These are phyloP conservation scores for Dolichopus griseipennis DNA, from an alignment of 2,888 invertebrate genomes.

Conservation along the genomic window DNA sequence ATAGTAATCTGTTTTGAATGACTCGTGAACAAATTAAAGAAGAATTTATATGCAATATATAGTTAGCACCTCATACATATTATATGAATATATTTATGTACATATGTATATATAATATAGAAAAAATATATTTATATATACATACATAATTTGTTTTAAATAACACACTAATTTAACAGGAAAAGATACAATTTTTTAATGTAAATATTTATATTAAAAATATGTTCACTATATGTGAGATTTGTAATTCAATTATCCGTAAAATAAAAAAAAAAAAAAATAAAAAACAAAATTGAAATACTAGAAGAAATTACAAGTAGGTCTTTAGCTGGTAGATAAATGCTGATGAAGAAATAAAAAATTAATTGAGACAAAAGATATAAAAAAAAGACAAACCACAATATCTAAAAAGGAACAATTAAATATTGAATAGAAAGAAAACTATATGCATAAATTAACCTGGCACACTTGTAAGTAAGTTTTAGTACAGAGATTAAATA, in stretches of 20 bases:
- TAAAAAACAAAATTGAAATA: too few relatives aligned
- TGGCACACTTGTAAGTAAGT: not conserved
- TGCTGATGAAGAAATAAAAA: not conserved
- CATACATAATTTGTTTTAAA: not conserved
- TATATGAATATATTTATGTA: too few relatives aligned
- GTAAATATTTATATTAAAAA: constrained; percentile 20
- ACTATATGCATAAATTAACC: not conserved
- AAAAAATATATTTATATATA: not conserved
- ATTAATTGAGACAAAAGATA: too few relatives aligned
- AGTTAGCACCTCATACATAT: not conserved
- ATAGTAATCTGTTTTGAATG: not conserved
- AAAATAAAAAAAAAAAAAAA: not conserved
- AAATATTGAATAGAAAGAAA: too few relatives aligned
- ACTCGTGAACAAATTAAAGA: not conserved
- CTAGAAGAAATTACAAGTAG: too few relatives aligned
- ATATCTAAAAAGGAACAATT: too few relatives aligned
- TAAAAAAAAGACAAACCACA: too few relatives aligned
- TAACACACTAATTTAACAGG: constrained; percentile 12
- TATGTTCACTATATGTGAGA: not conserved
- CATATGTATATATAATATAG: too few relatives aligned
- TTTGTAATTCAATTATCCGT: not conserved
- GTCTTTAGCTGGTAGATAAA: too few relatives aligned
- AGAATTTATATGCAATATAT: not conserved
- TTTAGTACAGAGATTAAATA: too few relatives aligned
- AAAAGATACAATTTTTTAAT: constrained; percentile 15